These are phyloP conservation scores for Fregata magnificens DNA, from an alignment of 2,113 vertebrate genomes.

Conservation along the genomic window DNA sequence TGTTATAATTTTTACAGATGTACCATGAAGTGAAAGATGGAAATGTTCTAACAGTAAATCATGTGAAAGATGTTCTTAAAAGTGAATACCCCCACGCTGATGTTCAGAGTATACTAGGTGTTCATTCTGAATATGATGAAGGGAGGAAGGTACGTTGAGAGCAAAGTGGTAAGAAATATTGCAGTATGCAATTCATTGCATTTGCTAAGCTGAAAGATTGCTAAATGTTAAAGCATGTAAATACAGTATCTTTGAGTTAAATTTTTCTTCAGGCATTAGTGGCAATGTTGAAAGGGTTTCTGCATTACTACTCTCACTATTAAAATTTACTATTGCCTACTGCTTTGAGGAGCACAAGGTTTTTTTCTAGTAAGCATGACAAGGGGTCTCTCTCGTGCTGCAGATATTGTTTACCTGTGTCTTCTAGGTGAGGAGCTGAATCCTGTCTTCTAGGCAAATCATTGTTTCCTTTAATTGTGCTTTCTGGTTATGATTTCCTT, in stretches of 20 bases:
- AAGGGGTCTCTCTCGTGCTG: background rate
- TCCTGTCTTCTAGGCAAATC: background rate
- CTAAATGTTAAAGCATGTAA: background rate
- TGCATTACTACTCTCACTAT: background rate
- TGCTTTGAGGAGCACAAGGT: background rate
- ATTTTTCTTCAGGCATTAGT: background rate
- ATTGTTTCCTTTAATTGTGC: background rate
- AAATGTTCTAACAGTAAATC: constrained; percentile 76
- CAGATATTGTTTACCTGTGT: background rate
- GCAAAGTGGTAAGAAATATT: background rate
- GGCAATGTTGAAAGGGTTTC: background rate
- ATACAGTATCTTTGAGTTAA: background rate
- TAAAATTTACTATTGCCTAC: background rate
- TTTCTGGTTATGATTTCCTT: background rate
- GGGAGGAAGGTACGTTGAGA: constrained; percentile 81
- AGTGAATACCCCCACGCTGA: constrained; percentile 82
- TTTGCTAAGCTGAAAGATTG: background rate
- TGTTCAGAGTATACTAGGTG: constrained; percentile 79
- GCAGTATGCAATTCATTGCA: background rate
- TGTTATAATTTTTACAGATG: constrained; percentile 77
- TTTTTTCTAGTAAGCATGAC: background rate
- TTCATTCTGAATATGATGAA: constrained; percentile 82
- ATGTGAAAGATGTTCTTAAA: constrained; percentile 79
- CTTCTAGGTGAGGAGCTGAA: background rate
- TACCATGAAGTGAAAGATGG: constrained; percentile 79